Evolutionary conservation across 2,797 vertebrate species (phyloP).

Genomic region (Periophthalmus magnuspinnatus): DNA sequence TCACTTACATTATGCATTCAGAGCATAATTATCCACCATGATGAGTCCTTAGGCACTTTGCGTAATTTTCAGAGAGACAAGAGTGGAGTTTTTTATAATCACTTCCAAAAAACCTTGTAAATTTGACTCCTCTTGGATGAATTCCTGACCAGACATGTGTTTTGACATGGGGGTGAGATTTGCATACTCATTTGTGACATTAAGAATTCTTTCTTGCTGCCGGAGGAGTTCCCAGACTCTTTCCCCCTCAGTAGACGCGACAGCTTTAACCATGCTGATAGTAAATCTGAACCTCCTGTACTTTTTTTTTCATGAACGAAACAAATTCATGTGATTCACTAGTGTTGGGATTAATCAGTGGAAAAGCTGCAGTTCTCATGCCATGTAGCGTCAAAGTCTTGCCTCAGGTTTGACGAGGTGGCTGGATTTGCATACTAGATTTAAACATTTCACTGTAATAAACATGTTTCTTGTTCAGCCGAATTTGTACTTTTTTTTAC

Average conservation of each 20-base stretch:
- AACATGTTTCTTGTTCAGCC: too few relatives aligned
- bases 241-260: slow-evolving; percentile 55
- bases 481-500: too few relatives aligned
- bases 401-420: slow-evolving; percentile 58
- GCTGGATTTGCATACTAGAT: slow-evolving; percentile 49
- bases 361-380: slow-evolving; percentile 62
- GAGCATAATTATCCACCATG: too few relatives aligned
- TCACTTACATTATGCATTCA: slow-evolving; percentile 4
- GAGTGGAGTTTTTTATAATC: too few relatives aligned
- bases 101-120: too few relatives aligned
- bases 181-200: slow-evolving; percentile 75
- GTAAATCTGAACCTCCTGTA: slow-evolving; percentile 51
- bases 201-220: slow-evolving; percentile 54
- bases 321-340: slow-evolving; percentile 40
- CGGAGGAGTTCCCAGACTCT: slow-evolving; percentile 54
- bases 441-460: not conserved
- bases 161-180: slow-evolving; percentile 73
- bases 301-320: slow-evolving; percentile 58
- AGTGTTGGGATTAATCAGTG: slow-evolving; percentile 58
- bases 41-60: too few relatives aligned
- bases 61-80: too few relatives aligned
- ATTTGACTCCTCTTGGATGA: slow-evolving; percentile 42
- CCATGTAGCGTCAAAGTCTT: slow-evolving; percentile 57
- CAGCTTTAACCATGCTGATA: slow-evolving; percentile 45
- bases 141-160: slow-evolving; percentile 63